Percentiles rank a stretch among this genome's conserved stretches.
Conservation (phyloP, 2,113 vertebrate genomes). For the Eidolon helvum region DNA sequence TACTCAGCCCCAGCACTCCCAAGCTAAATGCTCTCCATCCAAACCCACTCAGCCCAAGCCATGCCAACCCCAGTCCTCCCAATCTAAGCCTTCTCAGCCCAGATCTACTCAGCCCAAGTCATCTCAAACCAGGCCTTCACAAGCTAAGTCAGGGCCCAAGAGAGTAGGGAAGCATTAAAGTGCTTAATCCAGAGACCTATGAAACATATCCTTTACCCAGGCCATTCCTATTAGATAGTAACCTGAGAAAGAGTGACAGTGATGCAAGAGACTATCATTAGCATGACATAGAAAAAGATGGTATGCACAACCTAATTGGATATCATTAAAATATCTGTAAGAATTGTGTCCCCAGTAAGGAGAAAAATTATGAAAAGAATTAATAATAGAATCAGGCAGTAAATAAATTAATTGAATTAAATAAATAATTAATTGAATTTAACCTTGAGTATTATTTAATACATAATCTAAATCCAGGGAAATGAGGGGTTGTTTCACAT, state of each 20-base stretch:
- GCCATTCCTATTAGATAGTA: not conserved
- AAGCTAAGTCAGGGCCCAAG: slow-evolving; percentile 36
- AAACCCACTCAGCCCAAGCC: not conserved
- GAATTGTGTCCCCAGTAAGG: not conserved
- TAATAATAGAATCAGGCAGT: not conserved
- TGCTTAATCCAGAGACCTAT: not conserved
- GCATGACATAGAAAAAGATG: not conserved
- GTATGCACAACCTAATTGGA: not conserved
- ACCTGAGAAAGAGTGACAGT: not conserved
- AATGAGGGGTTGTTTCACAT: not conserved
- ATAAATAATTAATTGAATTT: not conserved
- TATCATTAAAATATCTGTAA: not conserved
- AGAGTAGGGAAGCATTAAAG: slow-evolving; percentile 36
- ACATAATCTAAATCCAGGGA: not conserved
- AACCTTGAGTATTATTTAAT: not conserved
- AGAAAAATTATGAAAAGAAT: not conserved
- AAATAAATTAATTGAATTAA: not conserved
- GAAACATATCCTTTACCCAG: not conserved
- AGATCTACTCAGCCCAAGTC: slow-evolving; percentile 5
- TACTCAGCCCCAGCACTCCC: not conserved
- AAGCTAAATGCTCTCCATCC: not conserved
- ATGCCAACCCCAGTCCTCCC: not conserved
- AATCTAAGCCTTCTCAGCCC: not conserved
- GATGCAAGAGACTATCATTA: not conserved
- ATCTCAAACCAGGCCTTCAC: not conserved